A percentile compares a stretch with the other conserved stretches of the same genome.
These are phyloP conservation scores for Anas flavirostris DNA, from an alignment of 2,797 vertebrate species.

Conservation along the genomic window DNA sequence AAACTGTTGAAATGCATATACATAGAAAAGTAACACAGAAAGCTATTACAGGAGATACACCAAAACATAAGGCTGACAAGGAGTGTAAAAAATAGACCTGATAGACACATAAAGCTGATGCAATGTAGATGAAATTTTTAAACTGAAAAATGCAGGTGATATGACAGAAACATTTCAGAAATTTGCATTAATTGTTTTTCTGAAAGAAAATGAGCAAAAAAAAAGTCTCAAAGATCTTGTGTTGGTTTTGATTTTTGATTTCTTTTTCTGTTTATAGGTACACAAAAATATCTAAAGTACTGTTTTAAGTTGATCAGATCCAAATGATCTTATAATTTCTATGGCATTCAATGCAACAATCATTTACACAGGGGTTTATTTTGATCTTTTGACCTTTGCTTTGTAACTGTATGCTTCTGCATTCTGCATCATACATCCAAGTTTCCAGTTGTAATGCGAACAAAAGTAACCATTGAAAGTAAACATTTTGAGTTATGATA, in stretches of 20 bases:
- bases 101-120: slow-evolving; percentile 7
- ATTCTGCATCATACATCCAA: not conserved
- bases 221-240: not conserved
- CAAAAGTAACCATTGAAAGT: not conserved
- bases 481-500: not conserved
- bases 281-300: not conserved
- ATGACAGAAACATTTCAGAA: slow-evolving; percentile 1
- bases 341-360: not conserved
- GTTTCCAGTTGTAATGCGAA: not conserved
- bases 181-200: slow-evolving; percentile 38
- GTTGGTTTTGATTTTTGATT: not conserved
- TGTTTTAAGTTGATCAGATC: not conserved
- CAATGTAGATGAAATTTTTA: slow-evolving; percentile 31
- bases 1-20: not conserved
- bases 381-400: not conserved
- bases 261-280: not conserved
- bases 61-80: not conserved
- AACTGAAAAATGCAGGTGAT: not conserved
- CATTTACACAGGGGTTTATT: not conserved
- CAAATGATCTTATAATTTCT: not conserved
- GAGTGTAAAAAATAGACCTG: not conserved
- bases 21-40: not conserved
- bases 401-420: not conserved
- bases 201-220: not conserved
- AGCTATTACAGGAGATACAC: not conserved